Evolutionary conservation across 2,888 invertebrate genomes (phyloP).

Genomic region (Strigamia crassipes): DNA sequence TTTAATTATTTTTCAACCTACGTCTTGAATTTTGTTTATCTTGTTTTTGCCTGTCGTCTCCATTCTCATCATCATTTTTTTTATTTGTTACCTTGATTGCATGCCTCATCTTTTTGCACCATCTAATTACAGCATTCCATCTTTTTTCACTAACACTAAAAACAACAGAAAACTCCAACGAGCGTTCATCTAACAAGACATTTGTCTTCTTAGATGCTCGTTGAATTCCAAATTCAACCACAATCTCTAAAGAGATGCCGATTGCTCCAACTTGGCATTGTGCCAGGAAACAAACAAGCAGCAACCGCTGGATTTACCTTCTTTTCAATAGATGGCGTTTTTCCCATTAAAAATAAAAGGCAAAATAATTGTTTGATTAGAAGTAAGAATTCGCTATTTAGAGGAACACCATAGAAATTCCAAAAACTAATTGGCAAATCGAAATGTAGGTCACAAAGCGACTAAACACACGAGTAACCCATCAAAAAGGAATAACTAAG

Average conservation of each 20-base stretch:
- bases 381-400: no score
- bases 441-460: neutral
- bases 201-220: neutral
- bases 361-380: no score
- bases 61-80: neutral
- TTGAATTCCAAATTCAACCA: conserved; percentile 22
- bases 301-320: neutral
- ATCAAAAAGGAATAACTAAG: neutral
- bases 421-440: neutral
- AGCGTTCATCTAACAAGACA: neutral
- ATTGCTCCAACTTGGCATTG: neutral
- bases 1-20: no score
- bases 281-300: neutral
- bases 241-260: conserved; percentile 2
- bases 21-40: no score
- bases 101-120: neutral
- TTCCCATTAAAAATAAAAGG: neutral
- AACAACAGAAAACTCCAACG: conserved; percentile 2
- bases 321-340: conserved; percentile 12
- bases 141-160: neutral
- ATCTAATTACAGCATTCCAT: neutral
- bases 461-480: neutral
- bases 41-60: no score
- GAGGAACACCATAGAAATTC: neutral
- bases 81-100: neutral